Base-by-base conservation (phyloP, 1,140 invertebrate species). In the Aphidius gifuensis region DNA sequence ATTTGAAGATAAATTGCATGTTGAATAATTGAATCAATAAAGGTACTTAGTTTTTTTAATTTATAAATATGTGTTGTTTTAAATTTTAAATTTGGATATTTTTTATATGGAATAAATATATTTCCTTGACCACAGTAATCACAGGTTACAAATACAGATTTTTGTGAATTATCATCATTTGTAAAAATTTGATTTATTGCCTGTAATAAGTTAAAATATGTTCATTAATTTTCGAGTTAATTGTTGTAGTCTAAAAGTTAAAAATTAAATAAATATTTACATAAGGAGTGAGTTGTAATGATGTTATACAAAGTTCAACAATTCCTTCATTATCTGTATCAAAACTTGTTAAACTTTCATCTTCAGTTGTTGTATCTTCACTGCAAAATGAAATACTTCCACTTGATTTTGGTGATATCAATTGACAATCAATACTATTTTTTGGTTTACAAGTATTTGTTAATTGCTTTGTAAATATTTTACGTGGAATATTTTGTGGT, bases 21-120 rank as follows among this genome's bases (percentile, higher is more conserved):
- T 1, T 61, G 42, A 0, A 68, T 39, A 1, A 76, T 61, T 21
- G 64, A 65, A 9, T 70, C 67, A 42, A 78, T 70, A 48, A 78
- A 79, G 7, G 61, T 66, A 4, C 51, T 66, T 0, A 78, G 56
- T 4, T 75, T 64, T 9, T 66, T 40, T 11, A 79, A 64, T 11
- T 66, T 69, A 58, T 77, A 77, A 5, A 75, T 66, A 9, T 58
- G 72, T 5, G 76, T 77, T 0, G 69, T 71, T 47, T 79, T 69
- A 64, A 73, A 79, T 47, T 69, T 72, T 6, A 77, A 55, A 6
- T 71, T 58, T 1, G 77, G 73, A 38, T 73, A 78, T 21, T 60
- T 69, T 6, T 69, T 48, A 5, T 45, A 62, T 0, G 70, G 65
- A 6, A 73, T 75, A 21, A 59, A 69, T 3, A 64, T 57, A 9